Conservation (phyloP, 2,797 vertebrate genomes). For the Sphenopsis melanotis region DNA sequence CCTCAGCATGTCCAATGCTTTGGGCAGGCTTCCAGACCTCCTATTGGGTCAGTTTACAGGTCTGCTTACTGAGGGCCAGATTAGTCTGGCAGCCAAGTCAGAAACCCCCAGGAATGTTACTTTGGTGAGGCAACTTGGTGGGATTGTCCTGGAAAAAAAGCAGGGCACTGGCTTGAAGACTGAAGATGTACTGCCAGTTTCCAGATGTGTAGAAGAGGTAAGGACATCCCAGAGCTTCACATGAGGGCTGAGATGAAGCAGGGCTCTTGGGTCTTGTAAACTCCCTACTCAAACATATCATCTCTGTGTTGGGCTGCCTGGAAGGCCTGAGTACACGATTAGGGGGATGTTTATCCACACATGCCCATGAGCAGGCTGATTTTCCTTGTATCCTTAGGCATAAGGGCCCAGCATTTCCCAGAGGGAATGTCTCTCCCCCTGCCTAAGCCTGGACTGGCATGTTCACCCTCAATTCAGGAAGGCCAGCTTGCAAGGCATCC, state of each 20-base stretch:
- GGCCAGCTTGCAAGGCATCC: neutral
- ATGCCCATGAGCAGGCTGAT: neutral
- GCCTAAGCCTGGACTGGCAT: neutral
- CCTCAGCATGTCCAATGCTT: neutral
- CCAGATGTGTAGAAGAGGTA: neutral
- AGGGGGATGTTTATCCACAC: neutral
- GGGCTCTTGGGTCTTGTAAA: neutral
- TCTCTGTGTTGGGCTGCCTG: neutral
- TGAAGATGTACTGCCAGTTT: neutral
- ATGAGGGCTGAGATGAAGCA: neutral
- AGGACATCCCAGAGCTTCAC: neutral
- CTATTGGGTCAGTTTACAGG: neutral
- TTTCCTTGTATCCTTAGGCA: neutral
- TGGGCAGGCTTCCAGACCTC: slow-evolving; percentile 26
- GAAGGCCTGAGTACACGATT: neutral
- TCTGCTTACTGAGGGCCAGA: neutral
- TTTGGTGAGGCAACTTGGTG: neutral
- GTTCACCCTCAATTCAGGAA: neutral
- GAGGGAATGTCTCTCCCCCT: neutral
- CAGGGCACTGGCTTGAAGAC: neutral
- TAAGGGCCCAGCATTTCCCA: neutral
- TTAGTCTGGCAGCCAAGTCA: neutral
- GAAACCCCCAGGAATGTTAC: neutral
- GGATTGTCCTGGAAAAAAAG: neutral
- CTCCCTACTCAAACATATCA: neutral